Evolutionary conservation across 2,888 invertebrate genomes (phyloP).

Genomic region (Drosophila neoperkinsi): DNA sequence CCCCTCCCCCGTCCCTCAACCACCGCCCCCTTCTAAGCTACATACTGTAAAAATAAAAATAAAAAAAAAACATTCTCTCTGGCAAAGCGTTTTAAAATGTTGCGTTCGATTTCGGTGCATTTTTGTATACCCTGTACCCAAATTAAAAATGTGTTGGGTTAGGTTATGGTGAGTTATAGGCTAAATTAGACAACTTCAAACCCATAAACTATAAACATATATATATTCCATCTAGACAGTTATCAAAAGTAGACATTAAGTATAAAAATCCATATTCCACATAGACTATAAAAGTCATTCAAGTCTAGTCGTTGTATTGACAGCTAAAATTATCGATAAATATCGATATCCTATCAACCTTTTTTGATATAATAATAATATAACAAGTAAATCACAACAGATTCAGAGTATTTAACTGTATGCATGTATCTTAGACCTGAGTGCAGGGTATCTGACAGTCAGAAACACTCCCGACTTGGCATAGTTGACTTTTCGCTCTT

Average conservation of each 20-base stretch:
- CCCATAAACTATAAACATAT: not conserved
- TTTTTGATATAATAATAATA: not conserved
- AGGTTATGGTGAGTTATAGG: not conserved
- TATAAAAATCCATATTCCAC: not conserved
- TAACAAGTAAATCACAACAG: not conserved
- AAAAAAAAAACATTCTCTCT: slow-evolving; percentile 25
- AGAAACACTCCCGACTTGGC: not conserved
- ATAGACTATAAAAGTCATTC: not conserved
- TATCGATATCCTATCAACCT: not conserved
- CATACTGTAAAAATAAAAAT: not conserved
- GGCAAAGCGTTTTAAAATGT: slow-evolving; percentile 43
- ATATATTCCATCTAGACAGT: not conserved
- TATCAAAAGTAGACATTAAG: not conserved
- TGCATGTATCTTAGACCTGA: not conserved
- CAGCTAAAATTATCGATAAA: not conserved
- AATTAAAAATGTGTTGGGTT: not conserved
- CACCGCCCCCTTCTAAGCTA: not conserved
- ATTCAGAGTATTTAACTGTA: not conserved
- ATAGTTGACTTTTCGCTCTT: slow-evolving; percentile 7
- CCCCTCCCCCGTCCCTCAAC: not conserved
- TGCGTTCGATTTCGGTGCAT: slow-evolving; percentile 30
- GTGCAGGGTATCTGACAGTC: not conserved
- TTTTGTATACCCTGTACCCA: slow-evolving; percentile 1
- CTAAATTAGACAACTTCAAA: too few relatives aligned
- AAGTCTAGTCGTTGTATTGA: not conserved